Base-by-base conservation (phyloP, 1,140 invertebrate species). In the Rhagoletis zephyria region DNA sequence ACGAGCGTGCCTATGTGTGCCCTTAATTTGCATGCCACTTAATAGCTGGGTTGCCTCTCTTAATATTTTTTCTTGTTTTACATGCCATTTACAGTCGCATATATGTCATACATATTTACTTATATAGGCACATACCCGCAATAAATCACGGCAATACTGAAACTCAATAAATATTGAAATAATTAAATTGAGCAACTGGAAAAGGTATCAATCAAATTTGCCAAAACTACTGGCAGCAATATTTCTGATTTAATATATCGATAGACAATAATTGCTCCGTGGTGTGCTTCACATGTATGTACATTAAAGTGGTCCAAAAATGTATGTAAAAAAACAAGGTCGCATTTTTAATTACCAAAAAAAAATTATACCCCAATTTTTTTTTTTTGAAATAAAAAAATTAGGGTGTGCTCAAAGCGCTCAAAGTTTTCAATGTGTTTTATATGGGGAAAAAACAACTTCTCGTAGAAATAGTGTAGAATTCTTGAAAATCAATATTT, bases 21-120 rank as follows among this genome's bases (percentile, higher is more conserved):
- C 19, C 74, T 81, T 81, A 42, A 51, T 81, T 81, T 81, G 48
- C 48, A 81, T 81, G 74, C 9, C 74, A 81, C 74, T 56, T 81
- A 81, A 81, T 81, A 56, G 48, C 48, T 81, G 5, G 74, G 4
- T 19, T 51, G 64, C 64, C 4, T 63, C 4, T 14, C 12, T 7
- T 63, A 16, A 63, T 63, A n/a, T 16, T 14, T 63, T 63, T 63
- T 63, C 9, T n/a, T 63, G 61, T 14, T 63, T 63, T 63, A 4
- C 3, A 4, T 63, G 61, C 12, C 16, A 63, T 63, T 1, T 14
- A 63, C n/a, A 63, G 9, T 4, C n/a, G 12, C n/a, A 63, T 63
- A 14, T 63, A 14, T 63, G 61, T 30, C n/a, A 16, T 63, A 63
- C 64, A 67, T 0, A 67, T 64, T 4, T 40, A 67, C 16, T 5